A percentile compares a stretch with the other conserved stretches of the same genome.
phyloP scores from a whole-genome alignment of 1,140 invertebrate species.

The Leptopilina boulardi region DNA sequence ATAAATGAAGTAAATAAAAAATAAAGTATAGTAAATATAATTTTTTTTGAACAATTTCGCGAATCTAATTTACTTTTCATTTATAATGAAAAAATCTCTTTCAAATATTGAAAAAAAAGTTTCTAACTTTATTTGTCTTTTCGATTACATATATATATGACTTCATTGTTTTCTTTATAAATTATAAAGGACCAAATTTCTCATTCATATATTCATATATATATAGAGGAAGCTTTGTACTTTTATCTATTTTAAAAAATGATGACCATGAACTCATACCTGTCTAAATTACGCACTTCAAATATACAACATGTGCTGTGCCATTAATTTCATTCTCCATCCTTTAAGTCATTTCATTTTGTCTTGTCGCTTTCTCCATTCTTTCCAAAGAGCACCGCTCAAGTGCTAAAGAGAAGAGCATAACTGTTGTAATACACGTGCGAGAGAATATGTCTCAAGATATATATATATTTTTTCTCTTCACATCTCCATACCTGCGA shows the following conservation, averaged over 20 bases:
- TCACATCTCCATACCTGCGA: background rate
- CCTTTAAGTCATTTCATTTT: conserved; percentile 3
- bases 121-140: background rate
- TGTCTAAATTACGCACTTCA: conserved; percentile 13
- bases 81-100: background rate
- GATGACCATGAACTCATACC: conserved; percentile 8
- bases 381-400: background rate
- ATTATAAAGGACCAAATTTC: background rate
- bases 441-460: conserved; percentile 15
- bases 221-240: background rate
- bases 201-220: background rate
- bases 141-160: too few species aligned
- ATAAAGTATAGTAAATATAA: too few species aligned
- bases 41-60: too few species aligned
- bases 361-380: conserved; percentile 16
- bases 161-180: background rate
- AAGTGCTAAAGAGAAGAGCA: conserved; percentile 13
- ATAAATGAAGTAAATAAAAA: too few species aligned
- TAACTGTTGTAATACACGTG: conserved; percentile 9
- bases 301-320: conserved; percentile 5
- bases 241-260: background rate
- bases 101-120: background rate
- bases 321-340: conserved; percentile 17
- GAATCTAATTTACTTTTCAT: too few species aligned
- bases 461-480: conserved; percentile 15